A percentile compares a stretch with the other conserved stretches of the same genome.
Conservation (phyloP, 2,797 vertebrate genomes). For the Darevskia nairensis region DNA sequence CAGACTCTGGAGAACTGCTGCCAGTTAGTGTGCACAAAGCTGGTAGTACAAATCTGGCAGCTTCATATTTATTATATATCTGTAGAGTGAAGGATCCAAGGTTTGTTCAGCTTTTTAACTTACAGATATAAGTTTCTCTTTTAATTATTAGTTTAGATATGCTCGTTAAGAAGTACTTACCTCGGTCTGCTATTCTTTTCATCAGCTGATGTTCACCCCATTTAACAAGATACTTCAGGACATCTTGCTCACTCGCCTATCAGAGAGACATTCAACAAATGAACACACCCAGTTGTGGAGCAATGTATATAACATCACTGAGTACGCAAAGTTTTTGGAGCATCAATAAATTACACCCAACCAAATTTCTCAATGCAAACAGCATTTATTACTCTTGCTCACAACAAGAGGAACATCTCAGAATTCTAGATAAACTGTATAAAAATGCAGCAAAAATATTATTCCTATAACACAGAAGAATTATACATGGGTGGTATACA, state of each 20-base stretch:
- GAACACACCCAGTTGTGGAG: background rate
- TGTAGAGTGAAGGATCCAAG: background rate
- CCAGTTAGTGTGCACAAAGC: background rate
- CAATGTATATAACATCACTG: background rate
- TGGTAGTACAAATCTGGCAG: background rate
- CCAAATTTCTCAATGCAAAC: background rate
- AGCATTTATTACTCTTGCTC: background rate
- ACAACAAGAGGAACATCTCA: background rate
- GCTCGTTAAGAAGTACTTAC: slow-evolving; percentile 78
- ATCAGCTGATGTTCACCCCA: slow-evolving; percentile 99
- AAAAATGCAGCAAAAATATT: background rate
- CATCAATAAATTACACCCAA: slow-evolving; percentile 5
- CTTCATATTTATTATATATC: background rate
- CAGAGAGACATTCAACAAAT: slow-evolving; percentile 52
- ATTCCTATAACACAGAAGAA: background rate
- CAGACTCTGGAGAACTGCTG: no score
- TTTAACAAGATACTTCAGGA: slow-evolving; percentile 98
- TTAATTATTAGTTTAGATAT: background rate
- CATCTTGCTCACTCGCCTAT: slow-evolving; percentile 98
- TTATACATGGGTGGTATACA: no score
- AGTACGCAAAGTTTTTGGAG: background rate
- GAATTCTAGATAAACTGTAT: background rate
- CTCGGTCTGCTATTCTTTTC: slow-evolving; percentile 99
- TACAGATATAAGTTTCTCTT: background rate
- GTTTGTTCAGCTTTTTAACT: background rate